Base-by-base conservation (phyloP, 2,113 vertebrate species). In the Triplophysa tibetana region DNA sequence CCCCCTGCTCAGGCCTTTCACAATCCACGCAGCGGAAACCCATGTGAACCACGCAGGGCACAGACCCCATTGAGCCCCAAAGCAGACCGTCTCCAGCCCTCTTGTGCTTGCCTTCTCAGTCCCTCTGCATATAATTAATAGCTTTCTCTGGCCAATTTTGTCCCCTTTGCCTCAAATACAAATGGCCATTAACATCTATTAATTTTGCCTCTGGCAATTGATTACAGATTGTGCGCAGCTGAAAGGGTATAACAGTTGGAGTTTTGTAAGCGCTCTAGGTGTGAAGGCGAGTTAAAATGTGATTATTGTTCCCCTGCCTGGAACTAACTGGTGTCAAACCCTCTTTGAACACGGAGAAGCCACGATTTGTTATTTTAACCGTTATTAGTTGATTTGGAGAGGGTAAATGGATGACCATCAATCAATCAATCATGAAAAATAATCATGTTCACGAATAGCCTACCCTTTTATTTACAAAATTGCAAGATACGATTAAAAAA, bases 161-260 rank as follows among this genome's bases (percentile, higher is more conserved):
- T 86, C 85, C 88, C 89, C 62, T 82, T 89, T 84, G 75, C 89
- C 90, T 91, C 89, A 88, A 90, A 90, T 91, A 91, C 88, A 86
- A 92, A 86, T 67, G 75, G 70, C 90, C 90, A 93, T 93, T 92
- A 93, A 89, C 91, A 88, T 90, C 90, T 83, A 93, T 92, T 93
- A 92, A 92, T 91, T 93, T 88, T 75, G 91, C 92, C 92, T 92
- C 88, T 88, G 90, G 92, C 91, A 88, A 86, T 91, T 89, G 74
- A 88, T 88, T 86, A 82, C 82, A 87, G 78, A 85, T 84, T 80
- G 86, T 38, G 80, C 65, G 62, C 16, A 58, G 38, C 87, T 92
- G 90, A 92, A 92, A 90, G 87, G 86, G 82, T 83, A 89, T 89
- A 92, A 89, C 83, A 87, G 88, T 87, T 88, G 83, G 90, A 89